Percentiles rank a stretch among this genome's conserved stretches.
These are phyloP conservation scores for Isurus oxyrinchus DNA, from an alignment of 2,113 vertebrate species.

Conservation along the genomic window DNA sequence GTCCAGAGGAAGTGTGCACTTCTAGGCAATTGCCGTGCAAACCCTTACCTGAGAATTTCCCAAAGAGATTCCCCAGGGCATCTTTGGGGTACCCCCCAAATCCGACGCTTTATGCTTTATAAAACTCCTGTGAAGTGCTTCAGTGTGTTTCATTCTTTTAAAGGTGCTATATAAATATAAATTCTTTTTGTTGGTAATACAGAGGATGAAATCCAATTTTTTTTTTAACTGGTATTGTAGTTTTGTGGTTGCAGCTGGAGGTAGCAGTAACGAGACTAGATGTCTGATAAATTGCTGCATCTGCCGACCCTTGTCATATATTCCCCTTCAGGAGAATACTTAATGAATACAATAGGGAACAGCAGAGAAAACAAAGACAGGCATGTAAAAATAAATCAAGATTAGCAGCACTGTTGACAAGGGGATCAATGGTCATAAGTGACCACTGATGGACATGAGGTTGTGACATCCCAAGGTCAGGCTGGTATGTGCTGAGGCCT, in stretches of 20 bases:
- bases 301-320: background rate
- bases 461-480: background rate
- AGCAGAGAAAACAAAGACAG: background rate
- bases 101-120: too few species aligned
- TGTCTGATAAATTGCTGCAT: background rate
- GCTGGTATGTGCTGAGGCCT: background rate
- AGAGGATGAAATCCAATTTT: background rate
- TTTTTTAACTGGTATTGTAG: background rate
- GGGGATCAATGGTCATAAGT: background rate
- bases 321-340: background rate
- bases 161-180: background rate
- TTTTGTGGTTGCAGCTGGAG: background rate
- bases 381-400: slow-evolving; percentile 26
- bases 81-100: too few species aligned
- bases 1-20: too few species aligned
- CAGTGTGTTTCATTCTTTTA: background rate
- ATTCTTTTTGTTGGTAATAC: background rate
- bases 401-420: background rate
- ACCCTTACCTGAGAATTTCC: too few species aligned
- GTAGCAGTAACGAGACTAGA: slow-evolving; percentile 11
- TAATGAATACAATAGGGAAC: background rate
- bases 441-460: background rate
- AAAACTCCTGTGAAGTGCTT: background rate
- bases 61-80: too few species aligned
- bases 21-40: too few species aligned